These are phyloP conservation scores for Paedocypris sp. DNA, from an alignment of 2,113 vertebrate species.

Conservation along the genomic window DNA sequence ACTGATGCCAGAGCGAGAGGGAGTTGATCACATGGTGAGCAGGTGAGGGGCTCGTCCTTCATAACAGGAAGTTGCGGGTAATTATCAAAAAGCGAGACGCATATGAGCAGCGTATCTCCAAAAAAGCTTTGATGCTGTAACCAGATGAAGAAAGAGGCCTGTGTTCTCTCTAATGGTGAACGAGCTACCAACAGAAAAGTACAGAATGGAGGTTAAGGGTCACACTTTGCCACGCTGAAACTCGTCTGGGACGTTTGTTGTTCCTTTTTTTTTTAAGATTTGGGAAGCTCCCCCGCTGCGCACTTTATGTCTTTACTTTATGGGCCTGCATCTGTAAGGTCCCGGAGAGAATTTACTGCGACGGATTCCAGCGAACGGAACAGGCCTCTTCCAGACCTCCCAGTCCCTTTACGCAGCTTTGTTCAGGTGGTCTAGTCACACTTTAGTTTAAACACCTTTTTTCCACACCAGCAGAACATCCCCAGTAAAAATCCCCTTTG, in stretches of 20 bases:
- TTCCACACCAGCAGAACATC: too few relatives aligned
- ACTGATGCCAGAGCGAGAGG: not conserved
- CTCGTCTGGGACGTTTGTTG: not conserved
- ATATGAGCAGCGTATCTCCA: not conserved
- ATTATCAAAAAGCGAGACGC: not conserved
- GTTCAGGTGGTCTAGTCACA: slow-evolving; percentile 15
- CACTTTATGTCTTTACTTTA: slow-evolving; percentile 40
- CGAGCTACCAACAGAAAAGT: too few relatives aligned
- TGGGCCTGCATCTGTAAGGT: slow-evolving; percentile 45
- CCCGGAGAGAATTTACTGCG: slow-evolving; percentile 48
- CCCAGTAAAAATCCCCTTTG: not conserved
- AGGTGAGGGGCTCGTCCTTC: not conserved
- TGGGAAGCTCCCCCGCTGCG: not conserved
- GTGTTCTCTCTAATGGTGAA: too few relatives aligned
- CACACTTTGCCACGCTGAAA: not conserved
- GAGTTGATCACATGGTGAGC: not conserved
- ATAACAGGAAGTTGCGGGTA: slow-evolving; percentile 7
- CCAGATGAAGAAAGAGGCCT: not conserved
- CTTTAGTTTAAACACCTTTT: not conserved
- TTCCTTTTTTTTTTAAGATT: not conserved
- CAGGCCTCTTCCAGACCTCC: slow-evolving; percentile 41
- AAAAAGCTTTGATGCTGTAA: not conserved
- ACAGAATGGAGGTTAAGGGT: too few relatives aligned
- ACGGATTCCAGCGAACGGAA: slow-evolving; percentile 52
- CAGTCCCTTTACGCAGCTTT: slow-evolving; percentile 17